A percentile compares a stretch with the other conserved stretches of the same genome.
Evolutionary conservation across 2,113 vertebrate genomes (phyloP).

Genomic region (Melanotaenia duboulayi): DNA sequence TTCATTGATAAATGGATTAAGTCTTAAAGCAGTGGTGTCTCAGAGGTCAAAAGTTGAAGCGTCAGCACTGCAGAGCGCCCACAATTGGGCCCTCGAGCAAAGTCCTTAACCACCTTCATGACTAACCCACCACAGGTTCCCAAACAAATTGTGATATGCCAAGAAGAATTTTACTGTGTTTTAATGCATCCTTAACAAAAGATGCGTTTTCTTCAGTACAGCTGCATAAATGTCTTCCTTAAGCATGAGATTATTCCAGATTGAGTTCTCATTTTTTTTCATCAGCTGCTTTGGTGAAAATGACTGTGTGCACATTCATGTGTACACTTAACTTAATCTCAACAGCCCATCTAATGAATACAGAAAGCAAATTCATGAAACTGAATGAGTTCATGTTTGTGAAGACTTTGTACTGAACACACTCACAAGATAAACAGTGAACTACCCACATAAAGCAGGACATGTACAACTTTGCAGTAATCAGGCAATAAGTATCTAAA

Average conservation of each 20-base stretch:
- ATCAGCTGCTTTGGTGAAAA: neutral
- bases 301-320: too few relatives aligned
- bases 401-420: slow-evolving; percentile 73
- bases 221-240: neutral
- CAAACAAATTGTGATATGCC: neutral
- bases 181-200: neutral
- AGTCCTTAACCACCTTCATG: neutral
- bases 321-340: slow-evolving; percentile 8
- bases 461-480: neutral
- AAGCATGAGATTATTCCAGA: neutral
- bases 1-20: neutral
- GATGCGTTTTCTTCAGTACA: neutral
- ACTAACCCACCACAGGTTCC: neutral
- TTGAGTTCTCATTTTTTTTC: neutral
- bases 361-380: slow-evolving; percentile 39
- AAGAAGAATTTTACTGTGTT: neutral
- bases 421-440: slow-evolving; percentile 57
- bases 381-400: slow-evolving; percentile 59
- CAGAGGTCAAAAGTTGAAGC: neutral
- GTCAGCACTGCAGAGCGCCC: neutral
- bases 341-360: slow-evolving; percentile 1
- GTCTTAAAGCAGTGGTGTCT: neutral
- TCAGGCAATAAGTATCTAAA: neutral
- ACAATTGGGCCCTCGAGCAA: neutral
- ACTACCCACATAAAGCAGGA: slow-evolving; percentile 8